These are phyloP conservation scores for Microcaecilia unicolor DNA, from an alignment of 2,797 vertebrate genomes.

Conservation along the genomic window DNA sequence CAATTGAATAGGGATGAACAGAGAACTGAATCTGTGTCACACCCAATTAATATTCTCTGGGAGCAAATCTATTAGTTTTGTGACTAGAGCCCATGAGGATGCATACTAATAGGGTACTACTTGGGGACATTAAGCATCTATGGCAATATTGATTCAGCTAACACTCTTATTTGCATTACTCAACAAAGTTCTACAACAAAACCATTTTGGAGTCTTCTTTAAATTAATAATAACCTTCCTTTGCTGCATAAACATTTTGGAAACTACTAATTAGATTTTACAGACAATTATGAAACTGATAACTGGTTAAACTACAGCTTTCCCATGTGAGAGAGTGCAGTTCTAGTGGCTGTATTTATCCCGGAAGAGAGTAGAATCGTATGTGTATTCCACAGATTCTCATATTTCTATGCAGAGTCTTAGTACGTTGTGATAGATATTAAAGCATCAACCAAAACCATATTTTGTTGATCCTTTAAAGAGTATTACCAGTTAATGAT, in stretches of 20 bases:
- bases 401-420: too few relatives aligned
- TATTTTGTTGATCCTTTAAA: too few relatives aligned
- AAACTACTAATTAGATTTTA: neutral
- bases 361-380: too few relatives aligned
- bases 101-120: conserved; percentile 9
- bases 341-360: too few relatives aligned
- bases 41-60: conserved; percentile 10
- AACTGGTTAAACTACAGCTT: too few relatives aligned
- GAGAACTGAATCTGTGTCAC: conserved; percentile 19
- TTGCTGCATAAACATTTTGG: too few relatives aligned
- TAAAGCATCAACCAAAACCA: too few relatives aligned
- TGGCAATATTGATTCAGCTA: conserved; percentile 31
- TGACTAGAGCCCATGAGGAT: conserved; percentile 14
- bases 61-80: conserved; percentile 24
- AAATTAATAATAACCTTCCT: too few relatives aligned
- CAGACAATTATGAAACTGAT: neutral
- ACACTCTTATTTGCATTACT: conserved; percentile 12
- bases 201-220: conserved; percentile 14
- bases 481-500: too few relatives aligned
- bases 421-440: too few relatives aligned
- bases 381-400: too few relatives aligned
- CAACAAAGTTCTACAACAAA: conserved; percentile 12
- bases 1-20: conserved; percentile 9
- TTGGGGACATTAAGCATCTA: conserved; percentile 19
- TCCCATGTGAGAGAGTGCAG: too few relatives aligned